A percentile compares a stretch with the other conserved stretches of the same genome.
phyloP scores from a whole-genome alignment of 2,888 invertebrate species.

The Eristalinus sepulchralis region DNA sequence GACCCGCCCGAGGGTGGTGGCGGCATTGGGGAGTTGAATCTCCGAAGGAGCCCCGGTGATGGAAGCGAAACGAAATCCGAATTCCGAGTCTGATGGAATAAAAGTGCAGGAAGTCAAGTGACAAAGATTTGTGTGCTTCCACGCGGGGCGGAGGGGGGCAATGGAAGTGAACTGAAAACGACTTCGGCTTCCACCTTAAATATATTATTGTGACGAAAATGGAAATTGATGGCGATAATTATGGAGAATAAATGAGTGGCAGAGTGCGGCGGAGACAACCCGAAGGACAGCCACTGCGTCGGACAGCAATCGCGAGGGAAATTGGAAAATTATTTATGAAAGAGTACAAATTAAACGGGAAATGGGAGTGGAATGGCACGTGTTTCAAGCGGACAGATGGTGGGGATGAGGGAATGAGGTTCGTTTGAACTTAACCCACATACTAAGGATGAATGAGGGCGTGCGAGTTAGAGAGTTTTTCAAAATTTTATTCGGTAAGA shows the following conservation, averaged over 20 bases:
- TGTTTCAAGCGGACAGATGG: not conserved
- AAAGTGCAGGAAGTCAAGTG: conserved; percentile 72
- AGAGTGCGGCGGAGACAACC: not conserved
- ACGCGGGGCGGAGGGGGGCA: not conserved
- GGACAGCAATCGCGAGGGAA: conserved; percentile 23
- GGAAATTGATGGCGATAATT: conserved; percentile 70
- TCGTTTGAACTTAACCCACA: too few relatives aligned
- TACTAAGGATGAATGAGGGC: too few relatives aligned
- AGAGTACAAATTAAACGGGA: conserved; percentile 7
- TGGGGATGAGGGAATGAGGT: not conserved
- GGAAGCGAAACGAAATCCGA: conserved; percentile 62
- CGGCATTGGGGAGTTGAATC: conserved; percentile 4
- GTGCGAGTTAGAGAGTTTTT: too few relatives aligned
- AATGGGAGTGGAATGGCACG: not conserved
- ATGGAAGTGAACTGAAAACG: conserved; percentile 30
- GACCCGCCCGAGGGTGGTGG: not conserved
- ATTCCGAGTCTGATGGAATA: conserved; percentile 62
- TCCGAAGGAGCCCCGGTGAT: conserved; percentile 31
- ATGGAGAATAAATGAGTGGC: conserved; percentile 66
- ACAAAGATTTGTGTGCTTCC: conserved; percentile 68
- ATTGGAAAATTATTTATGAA: conserved; percentile 70
- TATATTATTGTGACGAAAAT: conserved; percentile 71
- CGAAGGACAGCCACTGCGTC: not conserved
- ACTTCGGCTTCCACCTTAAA: conserved; percentile 59
- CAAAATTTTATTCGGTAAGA: too few relatives aligned